phyloP scores from a whole-genome alignment of 2,113 vertebrate species.

The Semicossyphus pulcher region DNA sequence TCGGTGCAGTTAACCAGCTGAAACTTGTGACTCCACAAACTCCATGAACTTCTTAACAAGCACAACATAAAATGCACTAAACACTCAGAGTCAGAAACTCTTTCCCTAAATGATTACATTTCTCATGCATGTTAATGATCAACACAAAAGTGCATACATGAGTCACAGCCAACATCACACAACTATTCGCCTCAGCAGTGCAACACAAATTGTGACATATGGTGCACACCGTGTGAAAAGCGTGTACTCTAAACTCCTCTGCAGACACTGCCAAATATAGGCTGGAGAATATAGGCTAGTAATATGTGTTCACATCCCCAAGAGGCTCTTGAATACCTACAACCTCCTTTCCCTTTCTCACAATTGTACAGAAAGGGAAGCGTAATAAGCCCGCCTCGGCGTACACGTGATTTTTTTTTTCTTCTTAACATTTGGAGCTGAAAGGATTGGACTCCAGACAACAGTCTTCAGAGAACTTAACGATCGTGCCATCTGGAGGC shows the following conservation, averaged over 20 bases:
- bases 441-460: conserved; percentile 69
- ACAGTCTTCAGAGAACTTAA: conserved; percentile 75
- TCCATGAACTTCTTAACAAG: neutral
- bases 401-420: conserved; percentile 13
- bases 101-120: neutral
- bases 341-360: conserved; percentile 27
- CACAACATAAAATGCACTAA: neutral
- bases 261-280: conserved; percentile 53
- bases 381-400: conserved; percentile 20
- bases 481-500: conserved; percentile 78
- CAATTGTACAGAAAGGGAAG: conserved; percentile 19
- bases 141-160: neutral
- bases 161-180: conserved; percentile 17
- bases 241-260: conserved; percentile 36
- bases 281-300: conserved; percentile 41
- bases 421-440: conserved; percentile 52
- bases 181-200: conserved; percentile 37
- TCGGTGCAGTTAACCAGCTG: conserved; percentile 2
- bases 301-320: conserved; percentile 46
- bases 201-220: conserved; percentile 53
- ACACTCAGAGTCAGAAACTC: too few species aligned
- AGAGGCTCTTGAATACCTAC: conserved; percentile 30
- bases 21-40: conserved; percentile 5
- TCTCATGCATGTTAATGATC: neutral
- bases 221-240: conserved; percentile 44